Evolutionary conservation across 92 coral and sea anemone species (phyloP), one percentile per base, ranked within the genome.

Genomic region (Epizoanthus stellaris): DNA sequence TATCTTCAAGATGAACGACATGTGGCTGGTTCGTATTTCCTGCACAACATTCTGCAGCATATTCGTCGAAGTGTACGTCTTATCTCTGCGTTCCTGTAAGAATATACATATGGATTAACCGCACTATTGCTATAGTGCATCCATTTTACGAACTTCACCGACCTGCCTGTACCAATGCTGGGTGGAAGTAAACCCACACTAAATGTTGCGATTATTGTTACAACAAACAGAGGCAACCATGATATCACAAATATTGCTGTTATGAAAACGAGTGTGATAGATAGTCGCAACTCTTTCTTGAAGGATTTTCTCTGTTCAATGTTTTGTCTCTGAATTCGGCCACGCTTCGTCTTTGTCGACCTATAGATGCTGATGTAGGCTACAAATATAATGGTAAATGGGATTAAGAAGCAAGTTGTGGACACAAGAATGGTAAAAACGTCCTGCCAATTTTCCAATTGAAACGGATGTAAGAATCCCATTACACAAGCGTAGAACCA

Each of bases 91-190:
- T 93, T 95, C 65, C 98, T 87, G 89, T 76, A 95, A 17, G 98
- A 92, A 67, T 95, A 95, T 64, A 95, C 76, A 72, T 93, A 93
- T 15, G 98, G 98, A 59, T 95, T 91, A 12, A 93, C 45, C 0
- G 96, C 92, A 54, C 98, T 95, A 85, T 95, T 91, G 61, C 93
- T 83, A 56, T 93, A 95, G 83, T 95, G 98, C 93, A 94, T 92
- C 87, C 91, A 93, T 61, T 95, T 95, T 62, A 91, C 96, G 63
- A 95, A 93, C 77, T 85, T 91, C 38, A 93, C 85, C 13, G 93
- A 86, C 34, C 92, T 89, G 5, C 57, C 84, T 12, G 73, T 89
- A 58, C 92, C 83, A 64, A 89, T 47, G 4, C 93, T 85, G n/a
- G 81, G 68, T 15, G 93, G 93, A 13, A 93, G 89, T 17, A 86